Conservation (phyloP, 2,113 vertebrate genomes). For the Monopterus albus region DNA sequence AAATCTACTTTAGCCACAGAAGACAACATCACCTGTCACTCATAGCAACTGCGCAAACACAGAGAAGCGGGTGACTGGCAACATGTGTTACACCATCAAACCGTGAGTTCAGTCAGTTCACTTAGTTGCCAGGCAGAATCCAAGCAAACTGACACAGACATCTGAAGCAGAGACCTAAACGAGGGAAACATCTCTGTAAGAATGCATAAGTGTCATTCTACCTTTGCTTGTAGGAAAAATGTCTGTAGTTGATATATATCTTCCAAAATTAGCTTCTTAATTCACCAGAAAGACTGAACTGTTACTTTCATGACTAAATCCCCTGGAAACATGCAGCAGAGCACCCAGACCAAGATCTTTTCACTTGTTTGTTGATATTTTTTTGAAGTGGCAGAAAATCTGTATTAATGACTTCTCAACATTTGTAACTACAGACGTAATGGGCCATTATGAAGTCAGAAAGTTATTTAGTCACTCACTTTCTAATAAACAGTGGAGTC, state of each 20-base stretch:
- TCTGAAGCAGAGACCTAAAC: background rate
- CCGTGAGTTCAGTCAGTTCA: conserved; percentile 30
- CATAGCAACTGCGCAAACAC: conserved; percentile 69
- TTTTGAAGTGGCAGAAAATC: background rate
- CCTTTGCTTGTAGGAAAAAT: too few species aligned
- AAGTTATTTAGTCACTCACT: too few species aligned
- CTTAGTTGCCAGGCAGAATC: conserved; percentile 23
- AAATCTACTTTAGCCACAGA: conserved; percentile 29
- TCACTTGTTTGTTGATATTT: too few species aligned
- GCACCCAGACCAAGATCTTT: too few species aligned
- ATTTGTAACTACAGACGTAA: background rate
- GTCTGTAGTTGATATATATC: too few species aligned
- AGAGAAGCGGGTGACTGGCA: conserved; percentile 18
- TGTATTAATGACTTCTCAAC: background rate
- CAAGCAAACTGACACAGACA: background rate
- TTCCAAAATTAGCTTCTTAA: too few species aligned
- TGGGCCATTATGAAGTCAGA: background rate
- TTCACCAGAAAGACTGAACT: too few species aligned
- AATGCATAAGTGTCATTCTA: too few species aligned
- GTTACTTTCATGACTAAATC: too few species aligned
- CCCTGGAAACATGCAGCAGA: too few species aligned
- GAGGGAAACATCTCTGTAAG: too few species aligned
- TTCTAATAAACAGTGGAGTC: too few species aligned
- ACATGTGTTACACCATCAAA: conserved; percentile 28
- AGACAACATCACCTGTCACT: conserved; percentile 57